phyloP scores from a whole-genome alignment of 2,797 vertebrate genomes.

The Scomberomorus guttatus region DNA sequence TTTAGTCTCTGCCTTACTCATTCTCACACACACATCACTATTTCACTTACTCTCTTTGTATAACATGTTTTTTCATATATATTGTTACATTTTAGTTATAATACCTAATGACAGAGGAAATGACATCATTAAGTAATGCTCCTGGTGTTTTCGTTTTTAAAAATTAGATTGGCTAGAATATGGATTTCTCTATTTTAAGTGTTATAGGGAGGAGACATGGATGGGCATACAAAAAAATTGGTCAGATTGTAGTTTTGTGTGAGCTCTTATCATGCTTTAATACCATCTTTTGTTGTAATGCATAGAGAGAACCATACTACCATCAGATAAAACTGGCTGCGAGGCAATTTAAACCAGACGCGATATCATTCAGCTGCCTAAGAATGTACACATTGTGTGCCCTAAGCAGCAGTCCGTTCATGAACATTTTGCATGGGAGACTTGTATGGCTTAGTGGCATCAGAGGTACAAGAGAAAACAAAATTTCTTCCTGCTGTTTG shows the following conservation, averaged over 20 bases:
- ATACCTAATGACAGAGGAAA: slow-evolving; percentile 28
- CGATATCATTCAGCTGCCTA: slow-evolving; percentile 70
- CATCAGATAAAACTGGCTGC: slow-evolving; percentile 89
- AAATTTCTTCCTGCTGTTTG: slow-evolving; percentile 48
- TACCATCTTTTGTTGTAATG: slow-evolving; percentile 83
- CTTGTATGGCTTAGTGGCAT: slow-evolving; percentile 45
- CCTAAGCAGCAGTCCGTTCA: slow-evolving; percentile 44
- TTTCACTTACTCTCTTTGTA: not conserved
- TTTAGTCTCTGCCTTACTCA: not conserved
- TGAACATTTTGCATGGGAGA: slow-evolving; percentile 46
- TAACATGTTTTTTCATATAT: not conserved
- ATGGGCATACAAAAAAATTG: slow-evolving; percentile 28
- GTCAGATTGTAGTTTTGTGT: slow-evolving; percentile 45
- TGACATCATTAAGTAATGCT: slow-evolving; percentile 20
- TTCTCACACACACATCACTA: not conserved
- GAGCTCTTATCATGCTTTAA: slow-evolving; percentile 75
- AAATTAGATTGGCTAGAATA: slow-evolving; percentile 32
- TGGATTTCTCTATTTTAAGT: slow-evolving; percentile 33
- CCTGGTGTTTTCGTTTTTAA: not conserved
- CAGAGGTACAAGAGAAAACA: slow-evolving; percentile 39
- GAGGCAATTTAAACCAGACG: slow-evolving; percentile 69
- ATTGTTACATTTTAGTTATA: not conserved
- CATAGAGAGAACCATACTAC: slow-evolving; percentile 82
- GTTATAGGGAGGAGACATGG: slow-evolving; percentile 23
- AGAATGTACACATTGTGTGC: slow-evolving; percentile 69